Conservation (phyloP, 2,888 invertebrate genomes). For the Catocala fraxini region DNA sequence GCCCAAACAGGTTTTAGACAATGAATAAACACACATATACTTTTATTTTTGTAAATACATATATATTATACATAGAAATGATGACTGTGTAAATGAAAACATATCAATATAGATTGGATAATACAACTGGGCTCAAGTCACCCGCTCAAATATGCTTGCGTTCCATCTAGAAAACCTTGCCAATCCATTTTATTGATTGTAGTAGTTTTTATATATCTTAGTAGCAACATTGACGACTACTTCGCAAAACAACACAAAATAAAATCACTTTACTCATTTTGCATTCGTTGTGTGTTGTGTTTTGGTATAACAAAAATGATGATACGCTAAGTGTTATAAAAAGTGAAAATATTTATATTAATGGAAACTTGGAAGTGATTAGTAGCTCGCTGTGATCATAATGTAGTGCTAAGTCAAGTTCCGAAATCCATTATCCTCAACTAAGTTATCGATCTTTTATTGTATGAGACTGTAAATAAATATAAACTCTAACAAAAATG, state of each 20-base stretch:
- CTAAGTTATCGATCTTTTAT: constrained; percentile 84
- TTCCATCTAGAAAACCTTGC: not conserved
- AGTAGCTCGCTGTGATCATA: constrained; percentile 77
- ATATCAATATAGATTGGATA: too few relatives aligned
- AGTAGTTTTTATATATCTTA: constrained; percentile 26
- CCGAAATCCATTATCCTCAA: constrained; percentile 73
- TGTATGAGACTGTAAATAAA: constrained; percentile 76
- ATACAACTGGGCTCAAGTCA: not conserved
- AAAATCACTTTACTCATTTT: constrained; percentile 80
- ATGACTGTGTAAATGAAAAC: too few relatives aligned
- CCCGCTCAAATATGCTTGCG: not conserved
- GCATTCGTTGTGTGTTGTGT: constrained; percentile 84
- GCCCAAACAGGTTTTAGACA: too few relatives aligned
- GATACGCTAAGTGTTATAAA: constrained; percentile 61
- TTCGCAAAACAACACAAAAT: constrained; percentile 54
- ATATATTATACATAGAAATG: too few relatives aligned
- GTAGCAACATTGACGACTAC: constrained; percentile 60
- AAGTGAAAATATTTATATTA: constrained; percentile 64
- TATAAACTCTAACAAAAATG: constrained; percentile 76
- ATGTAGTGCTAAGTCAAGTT: constrained; percentile 86
- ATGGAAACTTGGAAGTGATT: constrained; percentile 81
- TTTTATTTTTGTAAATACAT: too few relatives aligned
- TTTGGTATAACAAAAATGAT: constrained; percentile 69
- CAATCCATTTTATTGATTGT: constrained; percentile 86
- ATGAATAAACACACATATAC: too few relatives aligned